A percentile compares a stretch with the other conserved stretches of the same genome.
Evolutionary conservation across 2,113 vertebrate species (phyloP).

Genomic region (Athene noctua): DNA sequence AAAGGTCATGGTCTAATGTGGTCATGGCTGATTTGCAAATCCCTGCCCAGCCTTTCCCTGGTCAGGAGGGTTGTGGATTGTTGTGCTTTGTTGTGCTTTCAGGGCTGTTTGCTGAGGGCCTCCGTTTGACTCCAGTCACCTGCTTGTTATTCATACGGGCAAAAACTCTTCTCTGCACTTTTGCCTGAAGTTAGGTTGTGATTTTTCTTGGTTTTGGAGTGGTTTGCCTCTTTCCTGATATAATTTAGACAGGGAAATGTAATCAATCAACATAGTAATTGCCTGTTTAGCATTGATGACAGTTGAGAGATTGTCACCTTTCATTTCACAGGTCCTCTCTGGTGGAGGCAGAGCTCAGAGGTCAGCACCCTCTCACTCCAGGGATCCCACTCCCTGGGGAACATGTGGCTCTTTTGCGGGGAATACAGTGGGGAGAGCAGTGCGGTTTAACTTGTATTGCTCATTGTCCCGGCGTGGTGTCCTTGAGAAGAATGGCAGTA

Average conservation of each 20-base stretch:
- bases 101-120: not conserved
- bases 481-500: not conserved
- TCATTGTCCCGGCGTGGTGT: not conserved
- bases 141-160: not conserved
- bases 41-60: not conserved
- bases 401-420: not conserved
- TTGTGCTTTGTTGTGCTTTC: not conserved
- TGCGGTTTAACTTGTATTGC: not conserved
- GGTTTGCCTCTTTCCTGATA: constrained; percentile 5
- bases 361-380: not conserved
- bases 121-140: not conserved
- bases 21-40: not conserved
- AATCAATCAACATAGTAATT: constrained; percentile 61
- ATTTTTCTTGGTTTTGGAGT: constrained; percentile 1
- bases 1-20: not conserved
- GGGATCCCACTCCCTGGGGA: not conserved
- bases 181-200: not conserved
- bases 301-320: constrained; percentile 22
- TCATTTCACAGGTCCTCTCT: not conserved
- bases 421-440: not conserved
- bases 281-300: constrained; percentile 17
- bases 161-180: not conserved
- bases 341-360: not conserved
- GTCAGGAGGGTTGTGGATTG: not conserved
- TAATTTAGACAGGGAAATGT: constrained; percentile 33